These are phyloP conservation scores for Plumapathes pennacea DNA, from an alignment of 92 coral and sea anemone genomes.

Conservation along the genomic window DNA sequence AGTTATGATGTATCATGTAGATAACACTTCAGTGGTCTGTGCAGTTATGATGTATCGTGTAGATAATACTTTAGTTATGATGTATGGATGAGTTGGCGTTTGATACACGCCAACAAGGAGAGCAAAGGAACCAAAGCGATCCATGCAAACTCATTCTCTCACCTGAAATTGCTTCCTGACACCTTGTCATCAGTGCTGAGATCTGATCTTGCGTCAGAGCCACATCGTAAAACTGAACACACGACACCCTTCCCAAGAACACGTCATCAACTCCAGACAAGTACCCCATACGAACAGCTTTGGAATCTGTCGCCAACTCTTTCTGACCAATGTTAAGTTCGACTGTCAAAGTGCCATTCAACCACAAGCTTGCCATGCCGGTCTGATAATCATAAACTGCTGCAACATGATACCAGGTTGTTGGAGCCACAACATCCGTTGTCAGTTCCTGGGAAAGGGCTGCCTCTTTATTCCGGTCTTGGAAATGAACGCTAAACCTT, in stretches of 20 bases:
- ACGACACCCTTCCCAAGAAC: slow-evolving; percentile 48
- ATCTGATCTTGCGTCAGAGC: slow-evolving; percentile 23
- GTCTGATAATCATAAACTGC: neutral
- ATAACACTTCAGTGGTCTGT: no score
- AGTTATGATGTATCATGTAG: no score
- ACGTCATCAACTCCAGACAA: slow-evolving; percentile 1
- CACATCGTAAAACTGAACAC: slow-evolving; percentile 48
- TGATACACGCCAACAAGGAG: no score
- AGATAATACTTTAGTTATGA: no score
- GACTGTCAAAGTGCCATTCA: slow-evolving; percentile 16
- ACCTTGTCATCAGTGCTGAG: neutral
- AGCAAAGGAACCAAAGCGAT: no score
- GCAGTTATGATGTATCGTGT: no score
- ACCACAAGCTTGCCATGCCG: slow-evolving; percentile 17
- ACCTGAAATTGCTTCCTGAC: no score
- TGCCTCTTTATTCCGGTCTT: neutral
- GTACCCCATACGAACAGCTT: slow-evolving; percentile 28
- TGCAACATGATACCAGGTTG: slow-evolving; percentile 3
- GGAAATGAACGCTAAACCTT: no score
- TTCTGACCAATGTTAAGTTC: slow-evolving; percentile 13
- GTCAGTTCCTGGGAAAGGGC: neutral
- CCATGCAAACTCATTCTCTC: no score
- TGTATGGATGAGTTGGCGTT: no score
- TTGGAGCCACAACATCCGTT: neutral
- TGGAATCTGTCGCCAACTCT: slow-evolving; percentile 28